A percentile compares a stretch with the other conserved stretches of the same genome.
Conservation (phyloP, 2,797 vertebrate species). For the Oreochromis mossambicus region DNA sequence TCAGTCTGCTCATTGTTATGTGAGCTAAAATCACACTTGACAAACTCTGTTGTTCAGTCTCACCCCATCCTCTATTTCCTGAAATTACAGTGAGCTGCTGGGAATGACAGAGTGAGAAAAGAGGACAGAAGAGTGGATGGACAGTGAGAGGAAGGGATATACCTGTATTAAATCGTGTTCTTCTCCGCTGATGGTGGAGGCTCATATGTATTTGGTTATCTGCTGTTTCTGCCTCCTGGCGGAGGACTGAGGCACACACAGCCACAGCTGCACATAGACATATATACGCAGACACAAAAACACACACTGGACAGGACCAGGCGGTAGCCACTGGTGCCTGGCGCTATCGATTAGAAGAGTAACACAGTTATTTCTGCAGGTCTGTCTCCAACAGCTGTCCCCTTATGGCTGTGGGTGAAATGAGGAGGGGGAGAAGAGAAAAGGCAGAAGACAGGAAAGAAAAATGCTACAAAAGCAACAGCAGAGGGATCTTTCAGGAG, state of each 20-base stretch:
- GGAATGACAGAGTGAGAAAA: not conserved
- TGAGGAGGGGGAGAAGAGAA: not conserved
- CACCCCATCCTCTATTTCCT: not conserved
- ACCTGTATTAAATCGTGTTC: conserved; percentile 53
- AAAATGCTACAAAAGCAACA: conserved; percentile 1
- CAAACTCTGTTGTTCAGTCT: conserved; percentile 9
- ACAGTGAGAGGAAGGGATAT: conserved; percentile 4
- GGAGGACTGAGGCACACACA: conserved; percentile 17
- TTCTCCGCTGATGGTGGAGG: conserved; percentile 44
- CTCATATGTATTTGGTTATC: conserved; percentile 59
- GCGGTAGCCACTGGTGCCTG: conserved; percentile 66
- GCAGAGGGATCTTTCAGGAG: conserved; percentile 10
- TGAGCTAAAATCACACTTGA: conserved; percentile 19
- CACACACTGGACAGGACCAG: conserved; percentile 34
- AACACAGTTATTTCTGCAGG: conserved; percentile 73
- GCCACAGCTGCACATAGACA: not conserved
- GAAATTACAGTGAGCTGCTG: conserved; percentile 7
- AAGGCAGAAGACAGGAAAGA: not conserved
- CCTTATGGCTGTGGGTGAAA: conserved; percentile 28
- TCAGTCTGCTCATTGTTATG: conserved; percentile 3
- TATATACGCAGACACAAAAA: not conserved
- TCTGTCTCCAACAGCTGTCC: conserved; percentile 66
- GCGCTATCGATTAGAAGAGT: conserved; percentile 70
- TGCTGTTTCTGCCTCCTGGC: conserved; percentile 47
- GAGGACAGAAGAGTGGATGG: not conserved